phyloP scores from a whole-genome alignment of 2,888 invertebrate genomes.

The Drosophila maculinotata region DNA sequence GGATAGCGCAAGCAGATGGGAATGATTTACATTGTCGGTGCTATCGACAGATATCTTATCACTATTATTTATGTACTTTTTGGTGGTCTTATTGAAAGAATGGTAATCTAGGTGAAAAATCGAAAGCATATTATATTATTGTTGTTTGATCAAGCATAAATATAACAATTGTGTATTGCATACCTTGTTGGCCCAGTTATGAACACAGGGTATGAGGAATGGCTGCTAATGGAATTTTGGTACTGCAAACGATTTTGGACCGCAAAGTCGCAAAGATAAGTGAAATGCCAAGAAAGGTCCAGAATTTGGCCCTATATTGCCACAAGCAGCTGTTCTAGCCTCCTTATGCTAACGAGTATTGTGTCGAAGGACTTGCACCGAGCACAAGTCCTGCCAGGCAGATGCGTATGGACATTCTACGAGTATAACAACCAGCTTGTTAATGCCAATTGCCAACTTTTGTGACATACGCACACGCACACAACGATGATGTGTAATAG shows the following conservation, averaged over 20 bases:
- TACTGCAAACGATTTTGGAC: neutral
- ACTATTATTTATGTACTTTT: too few species aligned
- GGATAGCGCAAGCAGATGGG: neutral
- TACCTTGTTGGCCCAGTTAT: neutral
- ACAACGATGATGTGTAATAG: conserved; percentile 41
- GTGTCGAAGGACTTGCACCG: conserved; percentile 9
- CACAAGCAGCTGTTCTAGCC: conserved; percentile 26
- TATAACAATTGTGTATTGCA: too few species aligned
- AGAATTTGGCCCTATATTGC: neutral
- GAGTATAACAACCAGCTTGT: conserved; percentile 41
- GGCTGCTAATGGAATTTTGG: conserved; percentile 15
- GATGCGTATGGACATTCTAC: conserved; percentile 13
- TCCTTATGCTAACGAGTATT: conserved; percentile 3
- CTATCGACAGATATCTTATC: neutral
- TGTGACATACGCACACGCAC: conserved; percentile 19
- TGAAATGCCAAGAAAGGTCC: neutral
- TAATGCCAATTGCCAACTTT: conserved; percentile 58
- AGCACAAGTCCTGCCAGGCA: conserved; percentile 1
- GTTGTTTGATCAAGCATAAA: too few species aligned
- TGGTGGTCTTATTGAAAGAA: too few species aligned
- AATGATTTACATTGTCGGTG: neutral
- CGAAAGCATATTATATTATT: too few species aligned
- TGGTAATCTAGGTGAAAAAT: too few species aligned
- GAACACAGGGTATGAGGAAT: neutral
- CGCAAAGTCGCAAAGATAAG: conserved; percentile 6